A percentile compares a stretch with the other conserved stretches of the same genome.
phyloP scores from a whole-genome alignment of 2,113 vertebrate genomes.

The Chionis minor region DNA sequence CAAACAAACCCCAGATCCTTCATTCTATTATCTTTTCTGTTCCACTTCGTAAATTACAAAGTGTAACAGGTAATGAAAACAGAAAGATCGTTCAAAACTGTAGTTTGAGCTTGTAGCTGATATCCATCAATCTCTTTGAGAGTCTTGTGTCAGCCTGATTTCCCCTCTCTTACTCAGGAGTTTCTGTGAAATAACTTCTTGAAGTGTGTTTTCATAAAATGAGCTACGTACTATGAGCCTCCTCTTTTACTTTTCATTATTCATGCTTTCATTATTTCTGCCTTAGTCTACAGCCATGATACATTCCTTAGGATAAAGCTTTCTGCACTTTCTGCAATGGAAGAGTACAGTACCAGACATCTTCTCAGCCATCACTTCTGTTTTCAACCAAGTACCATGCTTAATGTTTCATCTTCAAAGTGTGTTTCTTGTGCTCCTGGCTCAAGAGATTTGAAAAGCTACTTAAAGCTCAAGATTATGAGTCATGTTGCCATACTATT shows the following conservation, averaged over 20 bases:
- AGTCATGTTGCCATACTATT: not conserved
- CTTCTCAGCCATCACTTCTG: not conserved
- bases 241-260: not conserved
- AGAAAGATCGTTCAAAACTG: not conserved
- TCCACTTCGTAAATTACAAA: not conserved
- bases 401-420: not conserved
- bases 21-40: not conserved
- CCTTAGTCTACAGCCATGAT: not conserved
- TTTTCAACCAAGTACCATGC: not conserved
- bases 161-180: not conserved
- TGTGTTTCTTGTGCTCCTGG: not conserved
- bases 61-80: not conserved
- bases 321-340: not conserved
- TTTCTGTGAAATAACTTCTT: not conserved
- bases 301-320: not conserved
- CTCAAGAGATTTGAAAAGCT: not conserved
- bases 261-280: not conserved
- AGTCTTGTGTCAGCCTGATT: not conserved
- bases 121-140: not conserved
- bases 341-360: not conserved
- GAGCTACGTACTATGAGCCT: not conserved
- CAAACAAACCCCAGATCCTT: not conserved
- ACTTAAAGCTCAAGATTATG: not conserved
- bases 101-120: not conserved
- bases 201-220: not conserved